phyloP scores from a whole-genome alignment of 2,113 vertebrate species.

The Cyanoramphus novaezelandiae region DNA sequence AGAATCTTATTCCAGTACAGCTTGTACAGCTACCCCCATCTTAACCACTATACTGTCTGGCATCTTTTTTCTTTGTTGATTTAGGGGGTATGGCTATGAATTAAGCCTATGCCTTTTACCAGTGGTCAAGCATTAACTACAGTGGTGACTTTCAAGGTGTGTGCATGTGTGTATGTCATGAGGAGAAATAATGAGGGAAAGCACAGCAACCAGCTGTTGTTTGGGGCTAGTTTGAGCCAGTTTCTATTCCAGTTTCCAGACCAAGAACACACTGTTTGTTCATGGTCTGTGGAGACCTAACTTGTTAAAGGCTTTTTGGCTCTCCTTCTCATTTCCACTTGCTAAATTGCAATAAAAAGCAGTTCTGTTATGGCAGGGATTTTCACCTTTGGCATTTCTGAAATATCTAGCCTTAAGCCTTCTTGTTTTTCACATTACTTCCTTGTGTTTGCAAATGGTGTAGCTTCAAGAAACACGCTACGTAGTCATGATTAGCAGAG shows the following conservation, averaged over 20 bases:
- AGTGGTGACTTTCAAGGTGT: not conserved
- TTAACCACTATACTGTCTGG: not conserved
- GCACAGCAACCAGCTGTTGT: not conserved
- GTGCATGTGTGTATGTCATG: no score
- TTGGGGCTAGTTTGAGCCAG: not conserved
- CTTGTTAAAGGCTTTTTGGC: constrained; percentile 4
- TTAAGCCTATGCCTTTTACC: not conserved
- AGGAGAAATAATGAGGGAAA: not conserved
- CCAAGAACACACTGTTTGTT: not conserved
- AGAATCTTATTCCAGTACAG: not conserved
- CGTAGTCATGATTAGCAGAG: not conserved
- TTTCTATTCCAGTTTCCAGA: not conserved
- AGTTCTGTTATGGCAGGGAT: not conserved
- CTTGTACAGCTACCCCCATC: not conserved
- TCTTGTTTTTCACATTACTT: not conserved
- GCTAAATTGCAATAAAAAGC: not conserved
- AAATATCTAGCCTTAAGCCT: not conserved
- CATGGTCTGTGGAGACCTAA: not conserved
- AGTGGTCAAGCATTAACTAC: not conserved
- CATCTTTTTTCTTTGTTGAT: not conserved
- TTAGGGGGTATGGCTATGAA: not conserved
- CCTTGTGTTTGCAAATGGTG: not conserved
- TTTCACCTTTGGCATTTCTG: constrained; percentile 10
- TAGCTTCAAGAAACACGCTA: not conserved
- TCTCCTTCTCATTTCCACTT: not conserved